Evolutionary conservation across 2,113 vertebrate genomes (phyloP), one percentile per base, ranked within the genome.

Genomic region (Hemibagrus wyckioides): DNA sequence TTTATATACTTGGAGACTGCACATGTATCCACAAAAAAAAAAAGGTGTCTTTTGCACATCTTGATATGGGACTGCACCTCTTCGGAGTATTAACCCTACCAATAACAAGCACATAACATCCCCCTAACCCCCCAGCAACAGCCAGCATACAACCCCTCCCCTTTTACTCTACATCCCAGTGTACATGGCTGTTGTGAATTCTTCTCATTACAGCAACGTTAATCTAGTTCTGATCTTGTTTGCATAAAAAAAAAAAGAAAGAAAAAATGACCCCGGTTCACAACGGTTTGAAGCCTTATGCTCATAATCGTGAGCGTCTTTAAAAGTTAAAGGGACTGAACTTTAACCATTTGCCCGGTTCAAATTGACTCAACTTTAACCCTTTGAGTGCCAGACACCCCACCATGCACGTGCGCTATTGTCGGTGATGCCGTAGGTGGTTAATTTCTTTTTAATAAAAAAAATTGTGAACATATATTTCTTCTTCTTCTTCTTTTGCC

Each of bases 291-390:
- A 88, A 90, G 50, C 85, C 85, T 21, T 41, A 86, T 71, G 80
- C 61, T 86, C 61, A 79, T 83, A 80, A 82, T 54, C 76, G 81
- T 90, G 90, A 92, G 92, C 93, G 90, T 93, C 93, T 94, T 92
- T 95, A 95, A 95, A 95, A 95, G 96, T 96, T 97, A 97, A 97
- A 97, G 97, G 96, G 97, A 96, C 95, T 95, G 88, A 93, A 88
- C 80, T 44, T 82, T 39, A 87, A 63, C 30, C 5, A 63, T 52
- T 75, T 57, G 30, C 57, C 48, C 63, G 5, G 79, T 54, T 88
- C 90, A 84, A 81, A 90, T 80, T 75, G 90, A 88, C 67, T 41
- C 59, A 50, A n/a, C 84, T 96, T 96, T 96, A 96, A 97, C 96
- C 96, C 96, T 97, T 96, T 97, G 96, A 96, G 95, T 94, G 90